Evolutionary conservation across 1,140 invertebrate genomes (phyloP), one percentile per base, ranked within the genome.

Genomic region (Doryteuthis pealeii): DNA sequence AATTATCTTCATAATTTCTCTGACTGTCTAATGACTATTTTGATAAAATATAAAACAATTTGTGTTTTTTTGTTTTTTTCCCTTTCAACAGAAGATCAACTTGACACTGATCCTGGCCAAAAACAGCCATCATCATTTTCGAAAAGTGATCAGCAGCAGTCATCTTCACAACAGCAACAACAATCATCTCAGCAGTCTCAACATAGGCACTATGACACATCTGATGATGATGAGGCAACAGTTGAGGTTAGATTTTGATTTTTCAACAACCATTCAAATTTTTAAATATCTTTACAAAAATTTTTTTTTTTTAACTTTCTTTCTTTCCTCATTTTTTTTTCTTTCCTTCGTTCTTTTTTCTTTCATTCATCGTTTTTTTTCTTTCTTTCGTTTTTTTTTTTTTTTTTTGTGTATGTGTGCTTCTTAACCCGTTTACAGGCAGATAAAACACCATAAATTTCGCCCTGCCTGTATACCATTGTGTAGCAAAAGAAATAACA

Each of bases 261-360:
- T 58, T 28, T 75, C 30, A 15, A 33, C 14, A 45, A 33, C 40
- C n/a, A n/a, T n/a, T n/a, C n/a, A 22, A 33, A 18, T 71, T 72
- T n/a, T n/a, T n/a, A n/a, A n/a, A n/a, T n/a, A n/a, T 69, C 67
- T 35, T 72, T 33, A 32, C n/a, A 32, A 28, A 91, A 58, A 89
- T 90, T 2, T 90, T 91, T 84, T 88, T 89, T 78, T 76, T 33
- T 32, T 8, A 4, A n/a, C n/a, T n/a, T n/a, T n/a, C n/a, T n/a
- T n/a, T n/a, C n/a, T n/a, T n/a, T n/a, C n/a, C n/a, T n/a, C n/a
- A n/a, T n/a, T n/a, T n/a, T n/a, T n/a, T n/a, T n/a, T n/a, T n/a
- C n/a, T n/a, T n/a, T n/a, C n/a, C n/a, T n/a, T n/a, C n/a, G n/a
- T n/a, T n/a, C n/a, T n/a, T n/a, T n/a, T n/a, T n/a, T n/a, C n/a